phyloP scores from a whole-genome alignment of 2,113 vertebrate genomes.

The Castor canadensis region DNA sequence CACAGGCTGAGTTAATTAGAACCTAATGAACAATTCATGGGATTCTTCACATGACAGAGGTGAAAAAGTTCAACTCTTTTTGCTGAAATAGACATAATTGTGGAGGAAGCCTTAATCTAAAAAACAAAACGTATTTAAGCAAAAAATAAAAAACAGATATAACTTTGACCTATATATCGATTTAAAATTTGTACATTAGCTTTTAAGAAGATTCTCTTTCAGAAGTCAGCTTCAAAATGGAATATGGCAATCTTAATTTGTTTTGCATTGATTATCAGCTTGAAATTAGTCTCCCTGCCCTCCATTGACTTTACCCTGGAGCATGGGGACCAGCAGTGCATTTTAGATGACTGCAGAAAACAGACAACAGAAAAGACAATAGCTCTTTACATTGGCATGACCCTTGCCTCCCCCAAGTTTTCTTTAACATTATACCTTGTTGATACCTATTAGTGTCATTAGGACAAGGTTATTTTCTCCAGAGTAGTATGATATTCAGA shows the following conservation, averaged over 20 bases:
- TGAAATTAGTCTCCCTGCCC: background rate
- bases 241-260: background rate
- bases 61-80: background rate
- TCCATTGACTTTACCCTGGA: background rate
- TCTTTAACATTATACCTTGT: background rate
- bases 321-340: background rate
- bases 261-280: background rate
- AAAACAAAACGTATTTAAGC: background rate
- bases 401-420: background rate
- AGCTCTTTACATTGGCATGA: background rate
- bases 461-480: background rate
- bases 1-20: background rate
- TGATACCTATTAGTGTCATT: background rate
- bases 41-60: background rate
- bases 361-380: background rate
- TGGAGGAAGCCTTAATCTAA: background rate
- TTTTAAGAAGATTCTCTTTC: background rate
- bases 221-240: background rate
- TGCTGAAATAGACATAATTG: background rate
- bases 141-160: background rate
- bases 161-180: background rate
- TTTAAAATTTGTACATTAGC: background rate
- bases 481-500: background rate
- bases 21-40: slow-evolving; percentile 17
- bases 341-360: background rate